Evolutionary conservation across 2,888 invertebrate species (phyloP), one percentile per base, ranked within the genome.

Genomic region (Diadegma fenestrale): DNA sequence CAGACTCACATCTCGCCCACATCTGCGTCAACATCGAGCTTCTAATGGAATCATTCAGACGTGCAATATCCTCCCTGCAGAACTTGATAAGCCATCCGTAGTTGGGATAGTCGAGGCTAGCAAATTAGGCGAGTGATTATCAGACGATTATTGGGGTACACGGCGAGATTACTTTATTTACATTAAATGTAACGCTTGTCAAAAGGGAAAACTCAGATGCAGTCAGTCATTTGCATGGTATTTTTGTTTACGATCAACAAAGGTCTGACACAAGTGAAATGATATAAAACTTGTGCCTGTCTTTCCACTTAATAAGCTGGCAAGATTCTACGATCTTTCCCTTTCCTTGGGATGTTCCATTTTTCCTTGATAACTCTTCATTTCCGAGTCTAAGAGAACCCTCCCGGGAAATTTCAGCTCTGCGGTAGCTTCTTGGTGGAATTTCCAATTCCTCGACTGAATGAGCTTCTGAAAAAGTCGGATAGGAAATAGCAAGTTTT

Each of bases 331-430:
- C 17, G 19, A 22, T 33, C n/a, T 12, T 69, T 22, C 58, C 37
- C 30, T 45, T 43, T 26, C 30, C 43, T 10, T n/a, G 8, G 10
- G 61, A 45, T 30, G 37, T 51, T 19, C 41, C 48, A n/a, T 51
- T 48, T 64, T 64, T 66, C 45, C 14, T 37, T 14, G 51, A 48
- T 51, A 66, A n/a, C 41, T 77, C 66, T 51, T 54, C 51, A 51
- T 66, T 66, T 51, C 45, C 26, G 41, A 54, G 64, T 37, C 51
- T 51, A 51, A 41, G 61, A 48, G 48, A 66, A 54, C 14, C 48
- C 76, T 51, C 76, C 51, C 76, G 76, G 76, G 76, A 77, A 66
- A 77, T 77, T 77, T 26, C 10, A 54, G 66, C 30, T 61, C 26
- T 48, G 37, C 33, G 61, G 45, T 45, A 22, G 41, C 45, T 45